Conservation (phyloP, 2,888 invertebrate genomes). For the Drosophila subquinaria region DNA sequence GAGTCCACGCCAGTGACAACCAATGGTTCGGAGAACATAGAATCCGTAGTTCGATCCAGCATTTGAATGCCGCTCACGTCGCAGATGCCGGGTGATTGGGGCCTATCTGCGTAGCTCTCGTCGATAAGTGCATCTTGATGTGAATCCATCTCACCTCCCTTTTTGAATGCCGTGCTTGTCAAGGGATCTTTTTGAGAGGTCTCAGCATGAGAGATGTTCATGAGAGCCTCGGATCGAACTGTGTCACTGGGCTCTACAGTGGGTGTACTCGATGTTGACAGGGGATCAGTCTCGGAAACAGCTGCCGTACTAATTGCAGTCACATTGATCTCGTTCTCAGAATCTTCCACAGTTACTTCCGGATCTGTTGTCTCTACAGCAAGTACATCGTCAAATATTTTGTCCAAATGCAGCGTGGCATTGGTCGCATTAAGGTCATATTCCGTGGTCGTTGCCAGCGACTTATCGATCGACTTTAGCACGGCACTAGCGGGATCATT, state of each 20-base stretch:
- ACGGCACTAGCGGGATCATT: conserved; percentile 81
- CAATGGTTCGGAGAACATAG: conserved; percentile 73
- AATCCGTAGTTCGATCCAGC: conserved; percentile 79
- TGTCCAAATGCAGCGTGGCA: conserved; percentile 70
- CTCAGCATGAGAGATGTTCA: conserved; percentile 37
- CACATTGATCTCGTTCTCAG: conserved; percentile 58
- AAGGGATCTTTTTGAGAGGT: conserved; percentile 59
- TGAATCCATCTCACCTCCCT: conserved; percentile 6
- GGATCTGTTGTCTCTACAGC: conserved; percentile 40
- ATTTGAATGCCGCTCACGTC: conserved; percentile 82
- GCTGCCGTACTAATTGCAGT: conserved; percentile 30
- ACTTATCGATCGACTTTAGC: conserved; percentile 64
- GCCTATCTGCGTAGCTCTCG: conserved; percentile 1
- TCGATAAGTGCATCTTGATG: conserved; percentile 15
- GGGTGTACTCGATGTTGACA: conserved; percentile 32
- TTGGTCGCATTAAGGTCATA: conserved; percentile 77
- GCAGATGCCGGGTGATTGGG: conserved; percentile 14
- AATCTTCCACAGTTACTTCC: conserved; percentile 19
- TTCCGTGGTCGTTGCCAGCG: conserved; percentile 67
- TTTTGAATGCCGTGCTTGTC: conserved; percentile 62
- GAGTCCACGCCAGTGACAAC: conserved; percentile 66
- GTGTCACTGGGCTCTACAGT: conserved; percentile 28
- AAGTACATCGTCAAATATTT: conserved; percentile 78
- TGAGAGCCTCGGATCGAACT: conserved; percentile 49
- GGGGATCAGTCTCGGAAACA: conserved; percentile 61